Conservation (phyloP, 1,140 invertebrate genomes). For the Metaphire vulgaris region DNA sequence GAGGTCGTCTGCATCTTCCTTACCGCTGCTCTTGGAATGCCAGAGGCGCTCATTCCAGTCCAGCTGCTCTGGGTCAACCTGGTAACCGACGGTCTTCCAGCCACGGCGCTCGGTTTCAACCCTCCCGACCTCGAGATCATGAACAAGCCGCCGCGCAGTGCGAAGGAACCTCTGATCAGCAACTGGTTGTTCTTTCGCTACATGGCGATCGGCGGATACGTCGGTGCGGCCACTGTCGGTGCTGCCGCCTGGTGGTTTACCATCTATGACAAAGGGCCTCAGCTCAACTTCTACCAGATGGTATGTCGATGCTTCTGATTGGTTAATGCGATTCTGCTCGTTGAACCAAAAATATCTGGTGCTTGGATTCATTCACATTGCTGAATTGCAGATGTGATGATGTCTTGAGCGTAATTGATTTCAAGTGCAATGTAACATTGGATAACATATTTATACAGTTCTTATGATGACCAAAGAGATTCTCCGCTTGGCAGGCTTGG, state of each 20-base stretch:
- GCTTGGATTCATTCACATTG: background rate
- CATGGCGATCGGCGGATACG: slow-evolving; percentile 59
- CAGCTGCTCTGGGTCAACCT: slow-evolving; percentile 99
- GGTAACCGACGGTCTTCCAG: slow-evolving; percentile 99
- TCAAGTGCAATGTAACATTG: too few relatives aligned
- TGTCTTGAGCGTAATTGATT: too few relatives aligned
- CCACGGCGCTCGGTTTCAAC: slow-evolving; percentile 99
- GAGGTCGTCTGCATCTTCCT: slow-evolving; percentile 87
- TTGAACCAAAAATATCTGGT: background rate
- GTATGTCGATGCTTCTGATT: slow-evolving; percentile 49
- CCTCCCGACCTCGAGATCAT: slow-evolving; percentile 99
- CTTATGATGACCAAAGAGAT: too few relatives aligned
- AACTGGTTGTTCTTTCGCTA: slow-evolving; percentile 98
- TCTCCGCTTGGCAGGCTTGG: too few relatives aligned
- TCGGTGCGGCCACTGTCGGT: slow-evolving; percentile 93
- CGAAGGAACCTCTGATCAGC: slow-evolving; percentile 95
- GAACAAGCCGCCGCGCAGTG: slow-evolving; percentile 91
- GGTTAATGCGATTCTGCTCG: background rate
- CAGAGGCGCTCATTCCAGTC: slow-evolving; percentile 98
- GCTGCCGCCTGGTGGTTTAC: slow-evolving; percentile 99
- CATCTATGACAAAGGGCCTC: slow-evolving; percentile 85
- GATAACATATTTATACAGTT: too few relatives aligned
- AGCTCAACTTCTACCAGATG: slow-evolving; percentile 93
- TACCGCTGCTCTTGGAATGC: slow-evolving; percentile 97
- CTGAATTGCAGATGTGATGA: background rate